These are phyloP conservation scores for Sclerurus mexicanus DNA, from an alignment of 2,113 vertebrate genomes.

Conservation along the genomic window DNA sequence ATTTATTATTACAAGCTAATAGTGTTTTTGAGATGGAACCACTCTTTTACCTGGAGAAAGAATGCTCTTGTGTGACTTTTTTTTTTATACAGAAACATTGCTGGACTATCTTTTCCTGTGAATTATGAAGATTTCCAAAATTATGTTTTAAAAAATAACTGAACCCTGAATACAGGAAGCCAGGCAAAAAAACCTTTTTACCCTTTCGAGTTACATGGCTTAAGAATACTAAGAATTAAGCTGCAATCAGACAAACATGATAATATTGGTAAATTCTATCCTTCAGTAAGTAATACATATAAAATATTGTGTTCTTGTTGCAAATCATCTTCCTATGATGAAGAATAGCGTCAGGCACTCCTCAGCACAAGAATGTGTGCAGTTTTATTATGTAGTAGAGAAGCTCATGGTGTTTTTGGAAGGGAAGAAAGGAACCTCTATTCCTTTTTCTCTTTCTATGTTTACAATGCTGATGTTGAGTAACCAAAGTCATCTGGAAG, in stretches of 20 bases:
- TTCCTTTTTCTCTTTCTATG: neutral
- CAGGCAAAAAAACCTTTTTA: neutral
- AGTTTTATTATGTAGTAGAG: neutral
- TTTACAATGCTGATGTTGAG: neutral
- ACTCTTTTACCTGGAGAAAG: neutral
- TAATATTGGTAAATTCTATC: neutral
- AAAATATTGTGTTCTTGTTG: neutral
- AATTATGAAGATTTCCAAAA: neutral
- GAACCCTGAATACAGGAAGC: neutral
- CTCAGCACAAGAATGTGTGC: neutral
- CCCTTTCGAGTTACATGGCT: neutral
- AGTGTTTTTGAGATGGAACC: neutral
- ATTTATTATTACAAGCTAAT: neutral
- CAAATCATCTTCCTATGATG: neutral
- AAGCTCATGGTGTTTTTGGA: neutral
- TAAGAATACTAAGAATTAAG: neutral
- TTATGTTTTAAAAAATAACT: neutral
- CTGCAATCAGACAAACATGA: neutral
- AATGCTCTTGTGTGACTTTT: neutral
- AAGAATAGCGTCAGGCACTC: accelerated
- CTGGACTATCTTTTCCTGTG: neutral
- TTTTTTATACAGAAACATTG: neutral
- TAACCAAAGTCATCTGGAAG: neutral
- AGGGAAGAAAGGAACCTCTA: neutral
- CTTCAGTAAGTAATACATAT: neutral